These are phyloP conservation scores for Acleris emargana DNA, from an alignment of 2,888 invertebrate genomes.

Conservation along the genomic window DNA sequence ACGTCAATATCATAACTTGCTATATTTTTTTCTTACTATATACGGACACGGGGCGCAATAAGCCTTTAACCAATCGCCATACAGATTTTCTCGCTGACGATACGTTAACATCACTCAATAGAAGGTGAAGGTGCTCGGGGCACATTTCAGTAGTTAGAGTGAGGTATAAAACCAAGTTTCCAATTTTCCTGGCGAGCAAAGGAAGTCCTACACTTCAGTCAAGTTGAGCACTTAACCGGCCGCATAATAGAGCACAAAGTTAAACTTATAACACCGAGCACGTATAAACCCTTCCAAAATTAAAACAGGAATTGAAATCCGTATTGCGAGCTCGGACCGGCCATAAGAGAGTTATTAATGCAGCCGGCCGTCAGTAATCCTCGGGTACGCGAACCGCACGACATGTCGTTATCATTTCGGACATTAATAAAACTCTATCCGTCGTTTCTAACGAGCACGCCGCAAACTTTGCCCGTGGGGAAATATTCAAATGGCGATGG, in stretches of 20 bases:
- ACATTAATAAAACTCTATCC: constrained; percentile 73
- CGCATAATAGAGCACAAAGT: constrained; percentile 44
- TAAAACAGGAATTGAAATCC: constrained; percentile 62
- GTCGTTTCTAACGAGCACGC: constrained; percentile 57
- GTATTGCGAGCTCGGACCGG: constrained; percentile 53
- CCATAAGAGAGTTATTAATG: constrained; percentile 68
- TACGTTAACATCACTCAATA: too few relatives aligned
- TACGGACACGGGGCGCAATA: too few relatives aligned
- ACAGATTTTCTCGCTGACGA: too few relatives aligned
- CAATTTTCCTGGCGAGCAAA: constrained; percentile 4
- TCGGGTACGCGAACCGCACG: constrained; percentile 51
- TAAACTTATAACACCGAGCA: constrained; percentile 51
- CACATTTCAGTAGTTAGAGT: too few relatives aligned
- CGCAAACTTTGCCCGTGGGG: constrained; percentile 61
- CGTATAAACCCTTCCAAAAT: constrained; percentile 55
- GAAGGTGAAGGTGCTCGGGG: too few relatives aligned
- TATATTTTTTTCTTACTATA: too few relatives aligned
- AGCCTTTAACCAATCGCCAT: too few relatives aligned
- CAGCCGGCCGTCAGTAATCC: constrained; percentile 66
- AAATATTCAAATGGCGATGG: constrained; percentile 62
- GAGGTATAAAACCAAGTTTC: background rate
- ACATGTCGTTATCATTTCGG: constrained; percentile 73
- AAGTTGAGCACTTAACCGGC: constrained; percentile 37
- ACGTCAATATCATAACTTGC: too few relatives aligned
- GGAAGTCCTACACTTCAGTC: background rate